Evolutionary conservation across 2,113 vertebrate species (phyloP).

Genomic region (Anolis sagrei): DNA sequence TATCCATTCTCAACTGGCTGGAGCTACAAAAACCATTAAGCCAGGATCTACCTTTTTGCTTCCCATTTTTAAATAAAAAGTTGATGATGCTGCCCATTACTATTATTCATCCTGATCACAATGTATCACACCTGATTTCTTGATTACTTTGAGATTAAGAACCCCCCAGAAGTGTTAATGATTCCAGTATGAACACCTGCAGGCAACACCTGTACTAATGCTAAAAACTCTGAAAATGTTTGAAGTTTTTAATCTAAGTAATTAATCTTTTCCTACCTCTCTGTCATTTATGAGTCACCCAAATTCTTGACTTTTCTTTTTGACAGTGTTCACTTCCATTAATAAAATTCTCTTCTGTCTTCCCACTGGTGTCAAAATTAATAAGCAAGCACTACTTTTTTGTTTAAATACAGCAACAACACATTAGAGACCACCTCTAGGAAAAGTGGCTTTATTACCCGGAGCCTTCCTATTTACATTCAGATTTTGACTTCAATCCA

Average conservation of each 20-base stretch:
- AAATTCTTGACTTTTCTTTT: neutral
- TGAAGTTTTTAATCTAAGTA: neutral
- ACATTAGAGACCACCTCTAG: conserved; percentile 32
- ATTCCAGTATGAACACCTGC: conserved; percentile 19
- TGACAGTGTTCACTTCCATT: conserved; percentile 33
- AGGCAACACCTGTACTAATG: conserved; percentile 19
- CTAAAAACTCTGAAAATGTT: neutral
- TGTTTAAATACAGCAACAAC: neutral
- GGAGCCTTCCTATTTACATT: conserved; percentile 14
- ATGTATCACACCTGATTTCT: neutral
- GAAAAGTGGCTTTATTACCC: neutral
- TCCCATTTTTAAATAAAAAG: neutral
- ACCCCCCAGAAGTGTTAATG: neutral
- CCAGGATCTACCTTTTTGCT: neutral
- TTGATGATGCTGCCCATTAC: neutral
- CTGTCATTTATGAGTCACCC: conserved; percentile 44
- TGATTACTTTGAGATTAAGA: neutral
- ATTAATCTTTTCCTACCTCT: conserved; percentile 23
- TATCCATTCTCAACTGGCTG: neutral
- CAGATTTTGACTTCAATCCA: no score
- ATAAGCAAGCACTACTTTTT: conserved; percentile 34
- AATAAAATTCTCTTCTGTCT: conserved; percentile 64
- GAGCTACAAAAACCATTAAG: no score
- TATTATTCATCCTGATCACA: conserved; percentile 15
- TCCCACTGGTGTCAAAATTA: conserved; percentile 46